Percentiles rank a stretch among this genome's conserved stretches.
These are phyloP conservation scores for human (Homo sapiens) DNA, from an alignment of 2,113 vertebrate genomes.

Conservation along the genomic window GRCh38 chr1:210622501-210623000, in stretches of 20 bases:
- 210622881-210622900: background rate
- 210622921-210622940: background rate
- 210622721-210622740: background rate
- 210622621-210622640: background rate
- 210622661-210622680: fast-evolving
- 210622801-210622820: background rate
- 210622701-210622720: fast-evolving
- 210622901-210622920: background rate
- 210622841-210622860: background rate
- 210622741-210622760: background rate
- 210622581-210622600: background rate
- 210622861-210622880: background rate
- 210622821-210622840: background rate
- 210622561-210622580: background rate
- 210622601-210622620: fast-evolving
- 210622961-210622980: background rate
- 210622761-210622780: background rate
- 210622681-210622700: background rate
- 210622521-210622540: background rate
- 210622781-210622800: background rate
- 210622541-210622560: background rate
- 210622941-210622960: background rate
- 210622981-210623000: background rate
- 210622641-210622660: fast-evolving
- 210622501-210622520: background rate